Conservation (phyloP, 2,888 invertebrate genomes). For the Branchellion lobata region DNA sequence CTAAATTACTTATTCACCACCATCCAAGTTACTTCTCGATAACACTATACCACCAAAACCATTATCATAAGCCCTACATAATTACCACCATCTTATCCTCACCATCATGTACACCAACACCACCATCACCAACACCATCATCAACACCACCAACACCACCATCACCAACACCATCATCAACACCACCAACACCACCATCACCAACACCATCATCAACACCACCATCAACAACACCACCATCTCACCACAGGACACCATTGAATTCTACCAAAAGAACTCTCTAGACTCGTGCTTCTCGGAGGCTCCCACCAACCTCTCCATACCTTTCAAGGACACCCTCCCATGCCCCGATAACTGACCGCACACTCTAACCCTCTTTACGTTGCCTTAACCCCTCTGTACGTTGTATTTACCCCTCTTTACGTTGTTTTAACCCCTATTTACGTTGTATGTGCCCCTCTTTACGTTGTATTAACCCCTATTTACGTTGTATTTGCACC, state of each 20-base stretch:
- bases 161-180: background rate
- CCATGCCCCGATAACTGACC: background rate
- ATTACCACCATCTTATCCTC: background rate
- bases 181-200: background rate
- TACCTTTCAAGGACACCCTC: slow-evolving; percentile 56
- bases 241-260: slow-evolving; percentile 74
- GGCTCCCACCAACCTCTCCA: slow-evolving; percentile 62
- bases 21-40: no score
- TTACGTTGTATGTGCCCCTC: no score
- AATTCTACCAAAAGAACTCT: slow-evolving; percentile 86
- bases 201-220: no score
- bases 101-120: background rate
- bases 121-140: background rate
- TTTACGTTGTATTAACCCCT: no score
- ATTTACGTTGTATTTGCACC: no score
- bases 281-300: slow-evolving; percentile 82
- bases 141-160: background rate
- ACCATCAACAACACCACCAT: background rate
- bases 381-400: background rate
- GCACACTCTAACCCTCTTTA: background rate
- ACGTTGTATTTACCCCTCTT: background rate
- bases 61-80: no score
- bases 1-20: no score
- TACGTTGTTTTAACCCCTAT: background rate
- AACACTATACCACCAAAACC: no score